Base-by-base conservation (phyloP, 2,797 vertebrate species). In the Dryobates pubescens region DNA sequence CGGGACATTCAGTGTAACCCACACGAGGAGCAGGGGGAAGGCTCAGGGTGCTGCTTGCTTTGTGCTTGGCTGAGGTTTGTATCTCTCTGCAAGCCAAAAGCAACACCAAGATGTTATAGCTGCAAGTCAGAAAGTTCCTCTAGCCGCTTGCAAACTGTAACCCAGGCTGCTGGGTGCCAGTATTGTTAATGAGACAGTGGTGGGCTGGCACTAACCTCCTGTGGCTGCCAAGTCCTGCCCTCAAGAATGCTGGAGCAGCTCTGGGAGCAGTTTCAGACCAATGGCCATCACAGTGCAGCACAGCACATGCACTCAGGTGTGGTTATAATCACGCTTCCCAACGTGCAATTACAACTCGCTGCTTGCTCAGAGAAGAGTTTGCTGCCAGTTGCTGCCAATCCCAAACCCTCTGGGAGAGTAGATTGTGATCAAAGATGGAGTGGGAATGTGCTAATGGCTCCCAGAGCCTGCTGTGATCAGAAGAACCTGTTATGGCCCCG, bases 161-260 rank as follows among this genome's bases (percentile, higher is more conserved):
- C 23, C 23, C 61, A 1, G 51, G 17, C 74, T 49, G 56, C 87
- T 15, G 56, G 2, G 62, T 86, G 92, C 82, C 79, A 65, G 71
- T 10, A 3, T 17, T 77, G 88, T 43, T 91, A 77, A 64, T 51
- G 54, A 91, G 83, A 5, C 76, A 4, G 76, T 3, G 43, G 43
- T 78, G 74, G 93, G 92, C 47, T 80, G 90, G 89, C 74, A 73
- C 91, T 81, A 3, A 10, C 6, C 17, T 41, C 49, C 61, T 1
- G 58, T 5, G 34, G 59, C 68, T 90, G 94, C 95, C 92, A 94
- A 89, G 87, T 59, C 89, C 92, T 95, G 90, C 94, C 95, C 93
- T 85, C 82, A 94, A 43, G 92, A 93, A 94, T 77, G 86, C 80
- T 72, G 8, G 0, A 72, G 71, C 79, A 84, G 84, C 71, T 91